Evolutionary conservation across 2,888 invertebrate species (phyloP).

Genomic region (Endotricha flammealis): DNA sequence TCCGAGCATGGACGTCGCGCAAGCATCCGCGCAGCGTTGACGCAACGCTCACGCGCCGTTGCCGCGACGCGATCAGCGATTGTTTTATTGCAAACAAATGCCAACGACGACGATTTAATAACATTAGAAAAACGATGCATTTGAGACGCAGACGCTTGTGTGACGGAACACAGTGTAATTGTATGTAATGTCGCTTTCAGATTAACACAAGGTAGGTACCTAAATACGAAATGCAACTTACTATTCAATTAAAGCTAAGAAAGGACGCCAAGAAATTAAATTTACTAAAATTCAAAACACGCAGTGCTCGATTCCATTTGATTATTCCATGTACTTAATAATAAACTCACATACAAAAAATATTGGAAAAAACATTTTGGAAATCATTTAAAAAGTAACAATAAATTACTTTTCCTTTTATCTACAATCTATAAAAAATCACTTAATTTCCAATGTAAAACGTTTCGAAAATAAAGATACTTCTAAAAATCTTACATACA

Average conservation of each 20-base stretch:
- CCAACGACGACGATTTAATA: too few species aligned
- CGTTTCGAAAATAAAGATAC: constrained; percentile 61
- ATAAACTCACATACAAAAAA: constrained; percentile 45
- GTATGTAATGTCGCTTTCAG: too few species aligned
- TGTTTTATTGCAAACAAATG: too few species aligned
- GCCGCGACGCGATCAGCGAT: too few species aligned
- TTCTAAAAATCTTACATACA: constrained; percentile 65
- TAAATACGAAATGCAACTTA: too few species aligned
- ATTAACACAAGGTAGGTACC: too few species aligned
- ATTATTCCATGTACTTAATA: constrained; percentile 29
- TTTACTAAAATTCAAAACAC: constrained; percentile 45
- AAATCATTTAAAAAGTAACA: constrained; percentile 73
- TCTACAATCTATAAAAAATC: constrained; percentile 69
- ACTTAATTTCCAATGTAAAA: constrained; percentile 60
- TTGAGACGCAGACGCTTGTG: too few species aligned
- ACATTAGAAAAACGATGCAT: too few species aligned
- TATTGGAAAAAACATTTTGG: constrained; percentile 65
- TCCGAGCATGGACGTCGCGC: too few species aligned
- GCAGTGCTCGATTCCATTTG: constrained; percentile 38
- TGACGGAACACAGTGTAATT: too few species aligned
- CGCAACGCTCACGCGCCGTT: too few species aligned
- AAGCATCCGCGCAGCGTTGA: too few species aligned
- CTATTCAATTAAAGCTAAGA: constrained; percentile 69
- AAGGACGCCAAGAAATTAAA: constrained; percentile 60
- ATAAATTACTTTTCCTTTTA: constrained; percentile 68